phyloP scores from a whole-genome alignment of 2,113 vertebrate species.

The Siphamia tubifer region DNA sequence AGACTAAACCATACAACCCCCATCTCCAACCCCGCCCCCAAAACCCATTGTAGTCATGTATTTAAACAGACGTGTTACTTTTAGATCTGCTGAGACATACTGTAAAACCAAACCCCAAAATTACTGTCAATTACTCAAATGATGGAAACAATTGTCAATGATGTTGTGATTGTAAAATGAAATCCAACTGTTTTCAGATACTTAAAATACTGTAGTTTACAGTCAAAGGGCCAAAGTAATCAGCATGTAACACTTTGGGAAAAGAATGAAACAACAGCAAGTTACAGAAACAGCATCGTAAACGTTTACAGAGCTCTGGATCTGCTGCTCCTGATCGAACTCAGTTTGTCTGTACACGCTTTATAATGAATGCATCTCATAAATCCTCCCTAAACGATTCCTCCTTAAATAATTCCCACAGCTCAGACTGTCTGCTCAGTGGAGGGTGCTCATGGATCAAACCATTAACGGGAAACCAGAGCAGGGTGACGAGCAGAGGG shows the following conservation, averaged over 20 bases:
- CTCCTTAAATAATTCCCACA: constrained; percentile 68
- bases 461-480: constrained; percentile 59
- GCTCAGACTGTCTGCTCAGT: constrained; percentile 60
- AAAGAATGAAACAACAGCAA: constrained; percentile 21
- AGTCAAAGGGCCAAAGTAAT: not conserved
- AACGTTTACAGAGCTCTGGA: constrained; percentile 37
- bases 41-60: too few relatives aligned
- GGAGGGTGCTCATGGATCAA: constrained; percentile 74
- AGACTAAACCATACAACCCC: too few relatives aligned
- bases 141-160: too few relatives aligned
- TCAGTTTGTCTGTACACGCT: constrained; percentile 50
- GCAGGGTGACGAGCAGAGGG: constrained; percentile 37
- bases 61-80: too few relatives aligned
- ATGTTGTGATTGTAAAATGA: too few relatives aligned
- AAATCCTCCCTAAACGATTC: constrained; percentile 71
- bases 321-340: constrained; percentile 49
- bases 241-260: not conserved
- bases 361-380: constrained; percentile 66
- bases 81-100: too few relatives aligned
- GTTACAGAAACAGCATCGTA: constrained; percentile 21
- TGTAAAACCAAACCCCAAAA: too few relatives aligned
- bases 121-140: too few relatives aligned
- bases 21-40: too few relatives aligned
- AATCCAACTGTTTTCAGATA: too few relatives aligned
- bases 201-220: too few relatives aligned